Evolutionary conservation across 2,888 invertebrate genomes (phyloP).

Genomic region (Tholera decimalis): DNA sequence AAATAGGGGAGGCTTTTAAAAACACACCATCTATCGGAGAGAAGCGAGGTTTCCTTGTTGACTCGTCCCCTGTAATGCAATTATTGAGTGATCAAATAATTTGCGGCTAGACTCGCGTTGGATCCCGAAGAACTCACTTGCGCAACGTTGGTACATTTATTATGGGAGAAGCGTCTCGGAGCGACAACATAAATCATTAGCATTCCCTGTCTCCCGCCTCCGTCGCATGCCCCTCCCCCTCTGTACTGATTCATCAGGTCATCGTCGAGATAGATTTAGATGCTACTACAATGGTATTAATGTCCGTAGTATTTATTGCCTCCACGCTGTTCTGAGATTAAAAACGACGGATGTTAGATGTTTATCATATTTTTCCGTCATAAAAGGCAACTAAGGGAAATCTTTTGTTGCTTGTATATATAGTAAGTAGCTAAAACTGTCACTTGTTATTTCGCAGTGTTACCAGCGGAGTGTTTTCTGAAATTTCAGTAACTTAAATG

Average conservation of each 20-base stretch:
- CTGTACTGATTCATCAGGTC: conserved; percentile 76
- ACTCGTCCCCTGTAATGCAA: conserved; percentile 55
- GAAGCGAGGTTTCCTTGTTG: conserved; percentile 44
- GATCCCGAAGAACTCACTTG: conserved; percentile 63
- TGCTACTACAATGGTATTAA: conserved; percentile 57
- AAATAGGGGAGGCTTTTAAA: conserved; percentile 44
- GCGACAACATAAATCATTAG: conserved; percentile 85
- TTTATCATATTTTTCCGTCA: conserved; percentile 25
- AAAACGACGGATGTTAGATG: conserved; percentile 32
- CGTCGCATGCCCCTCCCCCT: conserved; percentile 63
- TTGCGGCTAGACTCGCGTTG: conserved; percentile 56
- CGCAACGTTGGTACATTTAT: conserved; percentile 82
- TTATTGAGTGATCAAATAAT: conserved; percentile 66
- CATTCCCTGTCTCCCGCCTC: conserved; percentile 63
- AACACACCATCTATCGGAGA: conserved; percentile 47
- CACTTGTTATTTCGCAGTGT: background rate
- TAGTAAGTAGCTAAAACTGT: conserved; percentile 7
- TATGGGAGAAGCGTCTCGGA: conserved; percentile 80
- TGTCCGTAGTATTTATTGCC: conserved; percentile 53
- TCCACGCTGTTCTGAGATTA: conserved; percentile 39
- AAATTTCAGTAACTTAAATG: conserved; percentile 23
- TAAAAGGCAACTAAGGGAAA: conserved; percentile 28
- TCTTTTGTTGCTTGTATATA: conserved; percentile 7
- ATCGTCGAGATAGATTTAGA: conserved; percentile 69
- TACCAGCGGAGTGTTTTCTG: conserved; percentile 22